Evolutionary conservation across 2,888 invertebrate species (phyloP), one percentile per base, ranked within the genome.

Genomic region (Tanytarsus gracilentus): DNA sequence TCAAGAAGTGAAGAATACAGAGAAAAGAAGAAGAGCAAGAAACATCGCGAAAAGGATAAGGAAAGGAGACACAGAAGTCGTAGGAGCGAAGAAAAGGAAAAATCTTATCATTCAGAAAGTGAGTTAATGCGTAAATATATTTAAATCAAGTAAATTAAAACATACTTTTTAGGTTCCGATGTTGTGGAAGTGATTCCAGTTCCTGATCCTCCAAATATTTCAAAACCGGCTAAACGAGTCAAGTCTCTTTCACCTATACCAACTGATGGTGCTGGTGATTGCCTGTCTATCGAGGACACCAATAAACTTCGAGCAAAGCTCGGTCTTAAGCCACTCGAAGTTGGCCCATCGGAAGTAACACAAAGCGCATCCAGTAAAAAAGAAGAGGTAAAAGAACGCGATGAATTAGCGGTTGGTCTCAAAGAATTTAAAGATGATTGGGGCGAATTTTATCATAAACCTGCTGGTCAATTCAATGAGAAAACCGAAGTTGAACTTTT

Each of bases 301-400:
- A 96, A 96, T 74, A 87, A 85, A 65, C 75, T 99, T 9, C 79
- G 98, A 67, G 90, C 90, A 1, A 94, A 95, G 71, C 79, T 99
- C 23, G 98, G 98, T 1, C 76, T 98, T 30, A 95, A 94, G 69
- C 98, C 97, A 0, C 76, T 98, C 3, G 88, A 94, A 67, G 75
- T 86, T 0, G 77, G 78, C 11, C 40, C 61, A 11, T 64, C 68
- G 3, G 0, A 60, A 29, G 18, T 49, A 7, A 4, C 40, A n/a
- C 36, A 48, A 18, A 74, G 77, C 75, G 77, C 76, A 63, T 77
- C 75, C 64, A 78, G 78, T 65, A 72, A 78, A 65, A 77, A 76
- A 61, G 79, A 78, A 62, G 79, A 79, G 66, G 72, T 78, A 67
- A 84, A 86, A 62, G 84, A 88, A 72, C 87, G 86, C 75, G 86